A percentile compares a stretch with the other conserved stretches of the same genome.
These are phyloP conservation scores for Brachionus manjavacas DNA, from an alignment of 1,140 invertebrate genomes.

Conservation along the genomic window DNA sequence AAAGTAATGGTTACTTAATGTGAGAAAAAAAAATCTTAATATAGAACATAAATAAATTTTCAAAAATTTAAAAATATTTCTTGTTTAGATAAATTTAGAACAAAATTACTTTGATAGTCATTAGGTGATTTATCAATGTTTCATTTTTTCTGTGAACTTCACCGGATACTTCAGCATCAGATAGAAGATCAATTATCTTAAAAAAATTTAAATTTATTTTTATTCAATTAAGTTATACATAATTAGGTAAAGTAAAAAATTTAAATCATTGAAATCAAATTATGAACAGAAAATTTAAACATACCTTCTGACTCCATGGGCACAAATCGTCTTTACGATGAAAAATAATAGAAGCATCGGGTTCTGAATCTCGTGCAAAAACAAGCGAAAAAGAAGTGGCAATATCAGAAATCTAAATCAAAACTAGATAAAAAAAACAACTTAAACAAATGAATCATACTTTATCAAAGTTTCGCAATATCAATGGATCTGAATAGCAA, in stretches of 20 bases:
- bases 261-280: no score
- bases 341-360: background rate
- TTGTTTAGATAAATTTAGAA: background rate
- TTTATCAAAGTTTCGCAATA: slow-evolving; percentile 17
- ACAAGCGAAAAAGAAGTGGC: background rate
- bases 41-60: no score
- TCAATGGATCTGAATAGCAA: background rate
- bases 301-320: background rate
- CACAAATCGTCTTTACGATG: background rate
- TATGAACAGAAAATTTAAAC: background rate
- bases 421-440: background rate
- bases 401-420: background rate
- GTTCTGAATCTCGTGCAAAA: background rate
- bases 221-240: background rate
- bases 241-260: no score
- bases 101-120: background rate
- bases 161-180: background rate
- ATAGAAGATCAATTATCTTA: background rate
- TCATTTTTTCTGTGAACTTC: background rate
- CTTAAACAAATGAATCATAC: background rate
- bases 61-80: background rate
- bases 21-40: no score
- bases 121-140: background rate
- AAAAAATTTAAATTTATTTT: background rate
- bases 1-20: background rate